Evolutionary conservation across 2,797 vertebrate species (phyloP), one percentile per base, ranked within the genome.

Genomic region (Lithobates pipiens): DNA sequence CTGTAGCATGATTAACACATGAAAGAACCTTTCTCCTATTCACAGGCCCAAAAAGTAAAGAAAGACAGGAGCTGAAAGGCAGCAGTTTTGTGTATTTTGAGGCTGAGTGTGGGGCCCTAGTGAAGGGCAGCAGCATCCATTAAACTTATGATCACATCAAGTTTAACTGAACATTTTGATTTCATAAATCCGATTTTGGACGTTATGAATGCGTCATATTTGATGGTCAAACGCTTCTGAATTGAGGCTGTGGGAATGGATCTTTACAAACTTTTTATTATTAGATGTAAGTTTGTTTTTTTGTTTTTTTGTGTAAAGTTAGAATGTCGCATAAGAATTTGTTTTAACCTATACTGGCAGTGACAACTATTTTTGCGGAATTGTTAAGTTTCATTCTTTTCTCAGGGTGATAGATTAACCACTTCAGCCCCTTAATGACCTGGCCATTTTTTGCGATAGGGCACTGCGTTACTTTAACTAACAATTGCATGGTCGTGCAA

Each of bases 41-140:
- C 95, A 93, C 92, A 87, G 88, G 44, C 93, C 91, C 93, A 93
- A 93, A 92, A 94, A 95, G 94, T 93, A 95, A 94, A 94, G 91
- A 90, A 90, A 94, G 92, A 94, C 90, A 88, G 90, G 89, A 90
- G 90, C 91, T 92, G 92, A 87, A 86, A 87, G 81, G 86, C 86
- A 79, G 81, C 76, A 80, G 71, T 87, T 87, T 75, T 83, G 81
- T 83, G 76, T 79, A 75, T 83, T 83, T 77, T 80, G 61, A 79
- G 70, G 76, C 77, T 76, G 76, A 78, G 57, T 74, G 76, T 39
- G 86, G 70, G 86, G 86, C 86, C 86, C 81, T 69, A 63, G 32
- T 83, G 34, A 83, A 70, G 85, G 81, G 63, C 71, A 84, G 68
- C 23, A 57, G 25, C 16, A n/a, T 65, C 18, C 25, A 65, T 36